Evolutionary conservation across 2,888 invertebrate species (phyloP), one percentile per base, ranked within the genome.

Genomic region (Helicoverpa assulta): DNA sequence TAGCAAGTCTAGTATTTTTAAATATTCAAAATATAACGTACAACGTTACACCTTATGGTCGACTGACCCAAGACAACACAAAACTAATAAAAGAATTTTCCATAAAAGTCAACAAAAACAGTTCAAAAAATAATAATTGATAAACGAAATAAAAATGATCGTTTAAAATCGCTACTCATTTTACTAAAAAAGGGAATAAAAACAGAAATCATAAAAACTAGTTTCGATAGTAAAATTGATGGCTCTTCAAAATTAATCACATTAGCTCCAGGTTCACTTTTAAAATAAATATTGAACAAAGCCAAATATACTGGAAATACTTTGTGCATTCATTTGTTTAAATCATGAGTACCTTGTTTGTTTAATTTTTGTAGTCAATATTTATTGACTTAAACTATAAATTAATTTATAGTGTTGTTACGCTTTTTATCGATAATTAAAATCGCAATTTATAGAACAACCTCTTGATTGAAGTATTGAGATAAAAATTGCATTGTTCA

Each of bases 261-360:
- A 40, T 53, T 26, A 40, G 1, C 29, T 4, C 33, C 5, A n/a
- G 40, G 26, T 62, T 62, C 18, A 53, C 40, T 53, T 37, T 62
- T 53, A n/a, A 53, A 53, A 50, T 18, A 50, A 50, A 50, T 50
- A 50, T 50, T 50, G n/a, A 18, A 50, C n/a, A 50, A 8, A 50
- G 53, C n/a, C 21, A 18, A 53, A 53, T 18, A 53, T 47, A 47
- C 6, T 26, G n/a, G 26, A 52, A n/a, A 26, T n/a, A 16, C 8
- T 53, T 26, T 26, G 6, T 18, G n/a, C 21, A 37, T 16, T 62
- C 21, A 40, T 62, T 53, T 40, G 2, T n/a, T 1, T 40, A n/a
- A 53, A 37, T 53, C 19, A 12, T 47, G 6, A 6, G 6, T 33
- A 58, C 1, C 21, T n/a, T 6, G 12, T 6, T 16, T 14, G 3